phyloP scores from a whole-genome alignment of 2,797 vertebrate species.

The Rallus crepitans region DNA sequence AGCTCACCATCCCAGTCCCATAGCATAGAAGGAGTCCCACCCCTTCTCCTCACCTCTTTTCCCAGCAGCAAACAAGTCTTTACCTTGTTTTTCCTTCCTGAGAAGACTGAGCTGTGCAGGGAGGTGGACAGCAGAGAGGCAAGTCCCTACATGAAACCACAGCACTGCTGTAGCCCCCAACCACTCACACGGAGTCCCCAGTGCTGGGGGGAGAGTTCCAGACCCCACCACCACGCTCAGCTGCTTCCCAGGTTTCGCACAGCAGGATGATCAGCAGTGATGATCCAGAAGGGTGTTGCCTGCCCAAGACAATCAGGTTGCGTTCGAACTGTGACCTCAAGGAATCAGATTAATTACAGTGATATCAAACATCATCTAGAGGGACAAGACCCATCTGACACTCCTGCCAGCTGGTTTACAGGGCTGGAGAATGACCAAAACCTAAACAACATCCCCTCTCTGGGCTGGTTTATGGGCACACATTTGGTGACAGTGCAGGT shows the following conservation, averaged over 20 bases:
- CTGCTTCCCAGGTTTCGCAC: not conserved
- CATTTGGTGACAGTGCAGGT: rapidly evolving
- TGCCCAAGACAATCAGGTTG: conserved; percentile 34
- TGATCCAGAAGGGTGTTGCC: not conserved
- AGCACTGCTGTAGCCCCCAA: not conserved
- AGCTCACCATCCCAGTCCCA: not conserved
- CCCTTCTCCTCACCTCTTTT: not conserved
- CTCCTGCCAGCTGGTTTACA: conserved; percentile 18
- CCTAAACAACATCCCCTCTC: not conserved
- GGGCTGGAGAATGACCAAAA: not conserved
- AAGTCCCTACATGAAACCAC: not conserved
- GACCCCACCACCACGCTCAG: not conserved
- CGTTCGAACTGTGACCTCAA: conserved; percentile 12
- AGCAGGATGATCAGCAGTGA: not conserved
- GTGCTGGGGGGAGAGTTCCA: rapidly evolving
- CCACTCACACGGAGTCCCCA: rapidly evolving
- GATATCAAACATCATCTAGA: not conserved
- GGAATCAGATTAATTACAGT: conserved; percentile 6
- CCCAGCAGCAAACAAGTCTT: not conserved
- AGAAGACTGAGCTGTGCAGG: not conserved
- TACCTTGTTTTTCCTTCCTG: not conserved
- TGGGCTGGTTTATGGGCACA: not conserved
- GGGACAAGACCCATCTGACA: conserved; percentile 29
- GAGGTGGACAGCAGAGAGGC: not conserved
- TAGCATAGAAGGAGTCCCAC: too few relatives aligned